A percentile compares a stretch with the other conserved stretches of the same genome.
phyloP scores from a whole-genome alignment of 2,888 invertebrate species.

The Leptinotarsa tumamoca region DNA sequence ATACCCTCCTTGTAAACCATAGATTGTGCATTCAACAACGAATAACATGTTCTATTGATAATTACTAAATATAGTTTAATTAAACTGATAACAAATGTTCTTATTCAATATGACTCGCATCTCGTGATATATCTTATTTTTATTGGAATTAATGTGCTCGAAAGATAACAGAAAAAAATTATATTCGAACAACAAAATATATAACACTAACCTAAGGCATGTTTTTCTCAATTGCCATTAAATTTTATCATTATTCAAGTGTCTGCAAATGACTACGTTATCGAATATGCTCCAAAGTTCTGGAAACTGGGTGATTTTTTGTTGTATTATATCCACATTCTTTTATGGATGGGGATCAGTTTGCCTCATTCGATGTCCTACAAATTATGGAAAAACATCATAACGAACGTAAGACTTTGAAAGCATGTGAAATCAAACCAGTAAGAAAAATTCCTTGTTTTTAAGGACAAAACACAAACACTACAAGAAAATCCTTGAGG shows the following conservation, averaged over 20 bases:
- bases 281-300: not conserved
- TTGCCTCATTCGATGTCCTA: too few relatives aligned
- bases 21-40: slow-evolving; percentile 15
- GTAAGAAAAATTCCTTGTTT: too few relatives aligned
- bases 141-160: slow-evolving; percentile 22
- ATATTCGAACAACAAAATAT: slow-evolving; percentile 27
- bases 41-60: slow-evolving; percentile 29
- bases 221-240: slow-evolving; percentile 35
- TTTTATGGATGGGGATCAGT: too few relatives aligned
- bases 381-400: too few relatives aligned
- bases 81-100: slow-evolving; percentile 24
- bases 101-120: slow-evolving; percentile 31
- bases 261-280: slow-evolving; percentile 24
- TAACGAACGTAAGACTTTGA: too few relatives aligned
- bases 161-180: slow-evolving; percentile 17
- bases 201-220: slow-evolving; percentile 44
- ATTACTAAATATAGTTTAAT: slow-evolving; percentile 37
- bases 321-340: too few relatives aligned
- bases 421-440: too few relatives aligned
- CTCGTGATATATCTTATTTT: slow-evolving; percentile 34
- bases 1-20: not conserved
- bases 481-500: too few relatives aligned
- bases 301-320: too few relatives aligned
- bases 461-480: too few relatives aligned
- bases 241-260: slow-evolving; percentile 26